Conservation (phyloP, 2,797 vertebrate species). For the Sebastes vulpes region DNA sequence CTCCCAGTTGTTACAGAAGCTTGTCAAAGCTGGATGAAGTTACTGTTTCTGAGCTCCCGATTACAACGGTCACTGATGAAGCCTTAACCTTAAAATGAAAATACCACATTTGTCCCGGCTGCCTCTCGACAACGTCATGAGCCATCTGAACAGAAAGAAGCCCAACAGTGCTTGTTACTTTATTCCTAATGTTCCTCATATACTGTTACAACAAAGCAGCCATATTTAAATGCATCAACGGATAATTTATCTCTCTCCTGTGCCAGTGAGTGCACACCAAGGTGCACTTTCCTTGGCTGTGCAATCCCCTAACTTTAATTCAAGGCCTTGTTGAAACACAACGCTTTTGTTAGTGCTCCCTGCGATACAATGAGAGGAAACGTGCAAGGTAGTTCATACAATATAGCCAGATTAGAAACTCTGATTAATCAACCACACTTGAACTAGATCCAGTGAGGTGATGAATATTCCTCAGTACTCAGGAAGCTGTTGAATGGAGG, state of each 20-base stretch:
- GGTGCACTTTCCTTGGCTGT: neutral
- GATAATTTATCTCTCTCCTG: neutral
- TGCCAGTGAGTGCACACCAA: neutral
- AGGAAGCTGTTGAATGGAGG: constrained; percentile 56
- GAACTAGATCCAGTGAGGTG: constrained; percentile 49
- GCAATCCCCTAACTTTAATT: constrained; percentile 39
- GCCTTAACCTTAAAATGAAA: neutral
- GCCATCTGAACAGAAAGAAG: neutral
- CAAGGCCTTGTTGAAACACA: constrained; percentile 46
- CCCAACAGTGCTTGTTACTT: neutral
- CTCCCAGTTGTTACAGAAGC: neutral
- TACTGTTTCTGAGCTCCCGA: neutral
- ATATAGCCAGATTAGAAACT: constrained; percentile 57
- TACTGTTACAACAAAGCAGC: neutral
- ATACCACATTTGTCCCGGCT: neutral
- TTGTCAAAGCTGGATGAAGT: constrained; percentile 1
- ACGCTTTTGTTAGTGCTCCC: constrained; percentile 30
- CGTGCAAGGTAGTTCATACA: constrained; percentile 66
- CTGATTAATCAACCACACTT: constrained; percentile 62
- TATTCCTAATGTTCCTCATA: neutral
- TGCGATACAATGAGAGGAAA: constrained; percentile 79
- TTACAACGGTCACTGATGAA: neutral
- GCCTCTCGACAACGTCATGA: neutral
- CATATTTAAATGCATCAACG: neutral
- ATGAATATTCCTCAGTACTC: constrained; percentile 58